A percentile compares a stretch with the other conserved stretches of the same genome.
Evolutionary conservation across 1,140 invertebrate genomes (phyloP).

Genomic region (Thaumetopoea pityocampa): DNA sequence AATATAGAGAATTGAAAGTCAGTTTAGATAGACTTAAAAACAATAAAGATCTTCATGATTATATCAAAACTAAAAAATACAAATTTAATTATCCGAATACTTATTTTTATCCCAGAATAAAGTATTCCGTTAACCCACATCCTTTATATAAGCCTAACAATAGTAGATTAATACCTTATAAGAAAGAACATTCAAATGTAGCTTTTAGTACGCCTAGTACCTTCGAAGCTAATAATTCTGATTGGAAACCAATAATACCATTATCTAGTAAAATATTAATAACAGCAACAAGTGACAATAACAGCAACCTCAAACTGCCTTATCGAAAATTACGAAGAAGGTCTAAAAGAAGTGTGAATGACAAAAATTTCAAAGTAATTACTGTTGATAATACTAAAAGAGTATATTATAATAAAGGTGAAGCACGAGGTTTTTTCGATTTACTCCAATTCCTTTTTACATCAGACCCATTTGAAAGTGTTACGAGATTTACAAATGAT

Average conservation of each 20-base stretch:
- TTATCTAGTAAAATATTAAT: slow-evolving; percentile 2
- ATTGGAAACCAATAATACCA: slow-evolving; percentile 55
- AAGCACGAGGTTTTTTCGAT: slow-evolving; percentile 25
- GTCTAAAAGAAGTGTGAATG: slow-evolving; percentile 31
- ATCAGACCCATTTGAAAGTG: slow-evolving; percentile 24
- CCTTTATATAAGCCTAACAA: slow-evolving; percentile 34
- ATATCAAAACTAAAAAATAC: slow-evolving; percentile 66
- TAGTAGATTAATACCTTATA: slow-evolving; percentile 44
- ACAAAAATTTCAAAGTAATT: neutral
- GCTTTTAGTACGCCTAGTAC: slow-evolving; percentile 18
- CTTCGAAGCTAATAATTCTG: slow-evolving; percentile 27
- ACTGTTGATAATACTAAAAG: neutral
- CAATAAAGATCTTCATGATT: slow-evolving; percentile 63
- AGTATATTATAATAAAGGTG: slow-evolving; percentile 4
- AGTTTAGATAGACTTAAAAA: slow-evolving; percentile 53
- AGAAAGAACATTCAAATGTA: slow-evolving; percentile 27
- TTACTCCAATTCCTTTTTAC: slow-evolving; percentile 26
- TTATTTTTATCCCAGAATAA: slow-evolving; percentile 59
- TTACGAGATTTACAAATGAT: slow-evolving; percentile 31
- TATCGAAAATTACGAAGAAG: slow-evolving; percentile 28
- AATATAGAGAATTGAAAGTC: slow-evolving; percentile 60
- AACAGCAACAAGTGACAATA: slow-evolving; percentile 17
- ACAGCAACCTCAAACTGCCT: slow-evolving; percentile 11
- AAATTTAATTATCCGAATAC: slow-evolving; percentile 65
- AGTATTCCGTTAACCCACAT: slow-evolving; percentile 54